phyloP scores from a whole-genome alignment of 2,797 vertebrate genomes.

The Atherinosoma microstoma region DNA sequence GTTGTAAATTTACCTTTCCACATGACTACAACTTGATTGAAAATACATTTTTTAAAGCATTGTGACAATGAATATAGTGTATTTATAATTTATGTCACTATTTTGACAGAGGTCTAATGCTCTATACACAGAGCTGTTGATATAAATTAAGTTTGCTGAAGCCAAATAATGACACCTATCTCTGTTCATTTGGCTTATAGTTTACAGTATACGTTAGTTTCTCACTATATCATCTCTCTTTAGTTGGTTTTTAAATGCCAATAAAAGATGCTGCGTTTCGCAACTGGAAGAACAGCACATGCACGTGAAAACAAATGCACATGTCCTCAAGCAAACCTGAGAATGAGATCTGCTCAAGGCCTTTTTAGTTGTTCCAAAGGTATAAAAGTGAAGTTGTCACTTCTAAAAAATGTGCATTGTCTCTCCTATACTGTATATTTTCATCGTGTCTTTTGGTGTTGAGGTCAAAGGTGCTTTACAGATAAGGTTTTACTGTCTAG shows the following conservation, averaged over 20 bases:
- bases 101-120: background rate
- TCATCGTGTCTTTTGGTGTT: background rate
- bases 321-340: slow-evolving; percentile 16
- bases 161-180: background rate
- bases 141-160: background rate
- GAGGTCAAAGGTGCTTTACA: slow-evolving; percentile 10
- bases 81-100: background rate
- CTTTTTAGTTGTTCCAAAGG: background rate
- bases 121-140: background rate
- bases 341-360: background rate
- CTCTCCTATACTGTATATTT: background rate
- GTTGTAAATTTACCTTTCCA: background rate
- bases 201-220: slow-evolving; percentile 1
- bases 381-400: background rate
- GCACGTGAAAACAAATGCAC: slow-evolving; percentile 2
- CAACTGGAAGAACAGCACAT: background rate
- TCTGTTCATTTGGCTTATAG: slow-evolving; percentile 14
- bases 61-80: background rate
- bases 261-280: slow-evolving; percentile 17
- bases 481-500: slow-evolving; percentile 3
- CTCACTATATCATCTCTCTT: slow-evolving; percentile 13
- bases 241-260: slow-evolving; percentile 2
- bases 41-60: background rate
- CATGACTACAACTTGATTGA: background rate
- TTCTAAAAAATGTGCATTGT: background rate